Evolutionary conservation across 2,888 invertebrate species (phyloP).

Genomic region (Drosophila testacea): DNA sequence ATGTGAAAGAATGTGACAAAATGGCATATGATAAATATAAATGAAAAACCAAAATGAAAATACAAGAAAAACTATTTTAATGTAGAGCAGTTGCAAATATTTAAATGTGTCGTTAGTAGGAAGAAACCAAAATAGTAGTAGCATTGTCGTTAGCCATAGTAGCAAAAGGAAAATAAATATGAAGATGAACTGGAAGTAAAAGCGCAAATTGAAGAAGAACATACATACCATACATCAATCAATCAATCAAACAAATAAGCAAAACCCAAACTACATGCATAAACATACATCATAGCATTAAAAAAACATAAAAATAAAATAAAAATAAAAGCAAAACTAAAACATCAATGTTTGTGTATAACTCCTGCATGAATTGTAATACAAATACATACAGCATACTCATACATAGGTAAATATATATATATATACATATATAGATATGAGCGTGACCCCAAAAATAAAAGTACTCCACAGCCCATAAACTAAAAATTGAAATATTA

Average conservation of each 20-base stretch:
- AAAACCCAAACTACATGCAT: conserved; percentile 46
- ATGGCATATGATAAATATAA: conserved; percentile 45
- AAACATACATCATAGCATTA: conserved; percentile 56
- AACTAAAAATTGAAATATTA: conserved; percentile 9
- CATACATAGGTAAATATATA: conserved; percentile 41
- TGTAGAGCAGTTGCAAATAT: conserved; percentile 80
- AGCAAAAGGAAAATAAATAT: conserved; percentile 49
- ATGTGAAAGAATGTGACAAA: conserved; percentile 45
- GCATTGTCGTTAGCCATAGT: conserved; percentile 77
- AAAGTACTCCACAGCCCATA: conserved; percentile 34
- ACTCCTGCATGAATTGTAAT: conserved; percentile 68
- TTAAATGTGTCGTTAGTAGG: conserved; percentile 81
- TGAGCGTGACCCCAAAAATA: conserved; percentile 30
- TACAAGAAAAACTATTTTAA: conserved; percentile 73
- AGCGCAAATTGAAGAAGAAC: conserved; percentile 19
- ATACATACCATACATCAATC: conserved; percentile 72
- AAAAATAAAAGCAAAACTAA: conserved; percentile 25
- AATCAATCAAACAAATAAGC: conserved; percentile 66
- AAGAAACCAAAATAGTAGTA: conserved; percentile 67
- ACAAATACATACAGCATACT: conserved; percentile 59
- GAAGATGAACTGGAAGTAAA: conserved; percentile 26
- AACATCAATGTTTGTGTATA: conserved; percentile 77
- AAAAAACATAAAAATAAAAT: conserved; percentile 18
- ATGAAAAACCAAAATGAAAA: conserved; percentile 31
- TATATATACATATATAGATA: conserved; percentile 42